Evolutionary conservation across 1,140 invertebrate species (phyloP), one percentile per base, ranked within the genome.

Genomic region (Aphelinus certus): DNA sequence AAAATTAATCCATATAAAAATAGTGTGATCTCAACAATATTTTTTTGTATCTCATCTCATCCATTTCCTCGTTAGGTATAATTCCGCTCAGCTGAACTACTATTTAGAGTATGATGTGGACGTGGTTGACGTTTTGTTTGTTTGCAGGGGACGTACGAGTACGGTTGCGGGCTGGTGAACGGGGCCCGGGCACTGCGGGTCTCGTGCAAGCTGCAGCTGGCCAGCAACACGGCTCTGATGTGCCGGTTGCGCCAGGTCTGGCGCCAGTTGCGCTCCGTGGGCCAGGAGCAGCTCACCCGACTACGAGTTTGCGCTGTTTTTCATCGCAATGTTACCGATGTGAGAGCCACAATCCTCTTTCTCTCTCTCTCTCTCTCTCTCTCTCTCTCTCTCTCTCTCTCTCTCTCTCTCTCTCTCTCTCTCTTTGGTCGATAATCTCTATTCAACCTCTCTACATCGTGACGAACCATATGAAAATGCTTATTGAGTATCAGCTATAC

Each of bases 291-390:
- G 81, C 90, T 94, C 83, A 94, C 93, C 0, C 89, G 94, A 7
- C 86, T 95, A 3, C 89, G 93, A 75, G 93, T 95, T 5, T 93
- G 92, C 1, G 92, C 92, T 9, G 92, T 95, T 56, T 95, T 95
- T 80, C 91, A 95, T 83, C 89, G 92, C 75, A 93, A 91, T 67
- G 91, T 94, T 58, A 91, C 94, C 80, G 92, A 94, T 83, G 87
- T 87, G 77, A 74, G 83, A 26, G 26, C 26, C 26, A 26, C 26
- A 26, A 26, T 26, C 26, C 26, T 26, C 26, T 26, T 0, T 26
- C 26, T 26, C 26, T 26, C 0, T 26, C 26, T 26, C 26, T 26
- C 26, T 26, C 26, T 26, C 26, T 0, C 26, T 26, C 26, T 26
- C 26, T 26, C 0, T 26, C 26, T 26, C 26, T 26, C 26, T 26